Base-by-base conservation (phyloP, 2,113 vertebrate species). In the Bos indicus region DNA sequence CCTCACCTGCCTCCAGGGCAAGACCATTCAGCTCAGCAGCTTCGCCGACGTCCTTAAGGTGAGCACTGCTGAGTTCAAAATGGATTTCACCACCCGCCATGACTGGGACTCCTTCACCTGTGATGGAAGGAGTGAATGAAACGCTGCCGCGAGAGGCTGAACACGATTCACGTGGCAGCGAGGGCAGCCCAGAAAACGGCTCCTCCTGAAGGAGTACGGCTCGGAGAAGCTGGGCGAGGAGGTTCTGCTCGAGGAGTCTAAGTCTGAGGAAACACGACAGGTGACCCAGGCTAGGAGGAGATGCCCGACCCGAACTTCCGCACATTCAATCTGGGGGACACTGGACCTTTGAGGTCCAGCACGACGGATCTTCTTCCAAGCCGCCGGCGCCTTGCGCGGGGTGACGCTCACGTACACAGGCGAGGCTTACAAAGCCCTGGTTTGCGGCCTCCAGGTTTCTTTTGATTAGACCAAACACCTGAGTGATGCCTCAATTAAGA, bases 101-200 rank as follows among this genome's bases (percentile, higher is more conserved):
- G 99, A 99, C 98, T 99, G 99, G 99, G 99, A 99, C 94, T 99
- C 99, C 0, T 99, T 99, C 97, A 99, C 99, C 97, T 99, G 99
- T 0, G 99, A 99, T 14, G 99, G 0, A 99, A 99, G 99, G 99
- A 51, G 99, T 99, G 99, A 99, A 99, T 6, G 99, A 99, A 97
- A 99, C 99, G 3, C 90, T 99, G 89, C 99, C 99, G 0, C 99
- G 99, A 14, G n/a, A 98, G 99, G 62, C 99, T 99, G 0, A 99
- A 99, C 89, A 99, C 99, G 0, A 99, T 99, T 91, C 99, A 99
- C 97, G 94, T 99, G 48, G 99, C 99, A 89, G n/a, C 17, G 19
- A 1, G 99, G 99, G 6, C 99, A 99, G 43, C 99, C 99, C 4
- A 99, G 99, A 71, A 99, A 99, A 87, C 99, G 99, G 99, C 99